These are phyloP conservation scores for Pristionchus maxplancki DNA, from an alignment of 2,888 invertebrate genomes.

Conservation along the genomic window DNA sequence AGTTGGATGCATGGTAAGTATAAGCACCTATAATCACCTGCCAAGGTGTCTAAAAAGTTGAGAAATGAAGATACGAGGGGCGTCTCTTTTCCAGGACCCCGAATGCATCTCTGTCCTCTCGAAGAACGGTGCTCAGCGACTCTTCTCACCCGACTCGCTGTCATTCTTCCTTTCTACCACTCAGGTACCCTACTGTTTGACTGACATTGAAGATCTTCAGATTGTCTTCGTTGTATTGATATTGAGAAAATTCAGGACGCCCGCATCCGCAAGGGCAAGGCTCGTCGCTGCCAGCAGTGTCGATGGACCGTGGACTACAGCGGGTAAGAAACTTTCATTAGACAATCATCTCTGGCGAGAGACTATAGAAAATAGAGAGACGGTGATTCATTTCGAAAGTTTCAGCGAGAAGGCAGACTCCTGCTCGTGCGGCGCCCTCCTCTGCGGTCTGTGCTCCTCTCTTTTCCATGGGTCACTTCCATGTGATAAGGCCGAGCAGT, in stretches of 20 bases:
- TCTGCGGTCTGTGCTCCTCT: not conserved
- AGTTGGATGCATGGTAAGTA: constrained; percentile 1
- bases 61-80: too few species aligned
- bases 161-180: not conserved
- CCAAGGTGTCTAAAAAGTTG: too few species aligned
- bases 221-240: not conserved
- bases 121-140: not conserved
- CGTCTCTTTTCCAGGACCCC: not conserved
- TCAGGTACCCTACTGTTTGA: not conserved
- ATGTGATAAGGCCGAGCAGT: not conserved
- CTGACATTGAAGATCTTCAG: too few species aligned
- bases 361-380: too few species aligned
- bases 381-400: too few species aligned
- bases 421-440: not conserved
- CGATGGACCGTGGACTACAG: not conserved
- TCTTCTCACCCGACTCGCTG: not conserved
- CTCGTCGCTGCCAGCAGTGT: constrained; percentile 4
- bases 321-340: not conserved
- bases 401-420: not conserved
- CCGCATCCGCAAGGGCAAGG: constrained; percentile 3
- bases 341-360: too few species aligned
- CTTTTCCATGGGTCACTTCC: not conserved
- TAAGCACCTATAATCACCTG: too few species aligned
- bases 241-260: not conserved
- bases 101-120: not conserved